These are phyloP conservation scores for Pipistrellus kuhlii DNA, from an alignment of 2,797 vertebrate genomes.

Conservation along the genomic window DNA sequence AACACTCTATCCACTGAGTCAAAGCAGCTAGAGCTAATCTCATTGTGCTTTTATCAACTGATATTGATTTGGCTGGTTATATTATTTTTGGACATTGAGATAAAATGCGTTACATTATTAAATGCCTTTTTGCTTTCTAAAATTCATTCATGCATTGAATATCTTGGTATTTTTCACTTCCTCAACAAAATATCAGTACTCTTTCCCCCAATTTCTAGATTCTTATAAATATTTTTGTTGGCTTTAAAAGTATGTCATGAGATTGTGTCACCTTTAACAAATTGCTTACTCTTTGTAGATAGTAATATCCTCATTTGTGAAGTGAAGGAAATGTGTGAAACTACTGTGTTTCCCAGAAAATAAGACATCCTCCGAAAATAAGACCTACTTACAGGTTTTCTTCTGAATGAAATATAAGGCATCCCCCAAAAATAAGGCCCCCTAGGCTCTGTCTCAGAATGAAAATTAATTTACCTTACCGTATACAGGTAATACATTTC, in stretches of 20 bases:
- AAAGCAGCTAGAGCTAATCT: too few relatives aligned
- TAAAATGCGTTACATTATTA: neutral
- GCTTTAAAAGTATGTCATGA: neutral
- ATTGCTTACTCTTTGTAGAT: neutral
- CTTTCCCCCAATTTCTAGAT: neutral
- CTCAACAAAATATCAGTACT: neutral
- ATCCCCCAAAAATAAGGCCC: too few relatives aligned
- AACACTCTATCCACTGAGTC: too few relatives aligned
- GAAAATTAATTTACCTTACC: too few relatives aligned
- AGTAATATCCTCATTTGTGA: conserved; percentile 36
- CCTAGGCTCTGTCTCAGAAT: too few relatives aligned
- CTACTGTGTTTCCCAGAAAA: neutral
- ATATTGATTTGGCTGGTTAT: conserved; percentile 2
- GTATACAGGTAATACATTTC: too few relatives aligned
- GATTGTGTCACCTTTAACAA: conserved; percentile 6
- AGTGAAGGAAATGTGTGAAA: conserved; percentile 2
- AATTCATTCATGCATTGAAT: neutral
- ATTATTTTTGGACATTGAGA: neutral
- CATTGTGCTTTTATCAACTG: neutral
- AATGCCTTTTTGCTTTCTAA: conserved; percentile 25
- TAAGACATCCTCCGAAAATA: too few relatives aligned
- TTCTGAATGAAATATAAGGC: too few relatives aligned
- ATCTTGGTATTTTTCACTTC: conserved; percentile 2
- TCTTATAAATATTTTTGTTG: conserved; percentile 2
- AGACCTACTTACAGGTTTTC: too few relatives aligned